Conservation (phyloP, 2,797 vertebrate genomes). For the Acanthiza pusilla region DNA sequence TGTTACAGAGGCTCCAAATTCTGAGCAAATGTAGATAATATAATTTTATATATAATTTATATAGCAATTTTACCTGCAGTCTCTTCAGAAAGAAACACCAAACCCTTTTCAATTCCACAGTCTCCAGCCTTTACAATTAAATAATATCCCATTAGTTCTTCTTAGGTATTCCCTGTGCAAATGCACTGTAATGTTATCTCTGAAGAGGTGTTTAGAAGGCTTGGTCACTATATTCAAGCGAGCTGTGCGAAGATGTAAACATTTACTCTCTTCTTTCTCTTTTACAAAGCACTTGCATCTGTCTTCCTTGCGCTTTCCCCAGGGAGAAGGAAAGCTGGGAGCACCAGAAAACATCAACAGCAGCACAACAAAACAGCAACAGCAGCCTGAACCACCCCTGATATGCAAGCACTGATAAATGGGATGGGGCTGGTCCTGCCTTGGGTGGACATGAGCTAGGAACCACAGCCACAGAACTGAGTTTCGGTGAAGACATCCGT, state of each 20-base stretch:
- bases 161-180: neutral
- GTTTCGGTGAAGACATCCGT: neutral
- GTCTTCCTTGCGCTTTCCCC: fast-evolving
- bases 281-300: fast-evolving
- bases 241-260: neutral
- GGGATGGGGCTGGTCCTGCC: neutral
- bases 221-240: neutral
- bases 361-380: neutral
- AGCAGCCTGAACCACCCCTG: neutral
- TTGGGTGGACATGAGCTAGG: neutral
- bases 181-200: neutral
- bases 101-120: neutral
- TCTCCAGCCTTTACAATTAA: neutral
- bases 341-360: neutral
- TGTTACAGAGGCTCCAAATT: neutral
- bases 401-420: neutral
- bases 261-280: neutral
- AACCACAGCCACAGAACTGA: neutral
- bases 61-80: neutral
- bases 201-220: neutral
- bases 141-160: neutral
- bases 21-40: neutral
- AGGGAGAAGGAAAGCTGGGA: neutral
- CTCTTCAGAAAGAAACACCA: neutral
- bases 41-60: neutral